Evolutionary conservation across 1,140 invertebrate species (phyloP).

Genomic region (Trachymyrmex cornetzi): DNA sequence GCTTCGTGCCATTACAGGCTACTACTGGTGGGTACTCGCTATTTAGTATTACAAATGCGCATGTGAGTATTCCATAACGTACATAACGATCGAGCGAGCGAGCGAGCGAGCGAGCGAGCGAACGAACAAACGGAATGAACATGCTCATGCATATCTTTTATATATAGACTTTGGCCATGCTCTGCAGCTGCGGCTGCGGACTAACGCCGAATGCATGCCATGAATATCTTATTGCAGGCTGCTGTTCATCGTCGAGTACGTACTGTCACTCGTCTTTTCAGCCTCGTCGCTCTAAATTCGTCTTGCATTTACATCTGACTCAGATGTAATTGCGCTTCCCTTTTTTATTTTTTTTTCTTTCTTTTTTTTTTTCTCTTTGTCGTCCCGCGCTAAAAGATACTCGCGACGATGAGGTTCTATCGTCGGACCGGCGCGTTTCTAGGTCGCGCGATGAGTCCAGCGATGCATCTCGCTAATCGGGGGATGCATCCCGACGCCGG

Average conservation of each 20-base stretch:
- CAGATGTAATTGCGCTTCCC: slow-evolving; percentile 29
- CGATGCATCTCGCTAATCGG: background rate
- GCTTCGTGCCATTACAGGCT: slow-evolving; percentile 78
- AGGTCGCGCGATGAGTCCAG: background rate
- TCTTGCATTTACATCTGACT: slow-evolving; percentile 18
- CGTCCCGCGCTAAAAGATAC: slow-evolving; percentile 11
- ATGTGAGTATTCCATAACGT: slow-evolving; percentile 65
- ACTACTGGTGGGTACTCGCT: slow-evolving; percentile 82
- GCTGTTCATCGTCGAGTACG: slow-evolving; percentile 51
- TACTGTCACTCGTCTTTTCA: slow-evolving; percentile 33
- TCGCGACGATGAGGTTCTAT: background rate
- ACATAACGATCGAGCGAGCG: slow-evolving; percentile 60
- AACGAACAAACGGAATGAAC: slow-evolving; percentile 77
- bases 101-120: slow-evolving; percentile 65
- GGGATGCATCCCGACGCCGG: background rate
- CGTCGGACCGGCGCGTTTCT: background rate
- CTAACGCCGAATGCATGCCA: slow-evolving; percentile 77
- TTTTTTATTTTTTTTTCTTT: background rate
- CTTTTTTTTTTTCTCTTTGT: background rate
- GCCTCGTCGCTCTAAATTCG: slow-evolving; percentile 27
- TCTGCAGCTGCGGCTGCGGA: slow-evolving; percentile 74
- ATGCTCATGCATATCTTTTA: slow-evolving; percentile 84
- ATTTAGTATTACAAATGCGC: slow-evolving; percentile 77
- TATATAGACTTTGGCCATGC: slow-evolving; percentile 81
- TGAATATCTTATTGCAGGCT: slow-evolving; percentile 63